Evolutionary conservation across 1,140 invertebrate genomes (phyloP).

Genomic region (Conus ventricosus): DNA sequence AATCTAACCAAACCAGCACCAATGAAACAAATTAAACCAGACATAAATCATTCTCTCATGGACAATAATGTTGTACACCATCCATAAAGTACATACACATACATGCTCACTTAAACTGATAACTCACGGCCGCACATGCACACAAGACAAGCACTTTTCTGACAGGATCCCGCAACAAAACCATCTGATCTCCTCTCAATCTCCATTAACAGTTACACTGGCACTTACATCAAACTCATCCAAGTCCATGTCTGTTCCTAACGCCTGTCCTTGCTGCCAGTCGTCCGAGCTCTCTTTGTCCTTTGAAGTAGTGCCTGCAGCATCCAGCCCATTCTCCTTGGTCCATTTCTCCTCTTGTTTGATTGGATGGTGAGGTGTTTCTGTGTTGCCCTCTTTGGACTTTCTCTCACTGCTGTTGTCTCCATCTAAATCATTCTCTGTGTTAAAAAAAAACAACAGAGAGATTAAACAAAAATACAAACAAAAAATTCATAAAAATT

Average conservation of each 20-base stretch:
- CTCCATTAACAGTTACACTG: too few species aligned
- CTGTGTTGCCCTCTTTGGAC: not conserved
- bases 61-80: too few species aligned
- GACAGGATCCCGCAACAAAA: slow-evolving; percentile 3
- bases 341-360: not conserved
- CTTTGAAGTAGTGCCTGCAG: not conserved
- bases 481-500: too few species aligned
- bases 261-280: not conserved
- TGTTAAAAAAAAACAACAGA: not conserved
- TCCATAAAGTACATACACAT: too few species aligned
- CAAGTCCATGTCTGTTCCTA: slow-evolving; percentile 53
- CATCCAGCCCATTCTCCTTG: not conserved
- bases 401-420: not conserved
- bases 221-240: slow-evolving; percentile 53
- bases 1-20: too few species aligned
- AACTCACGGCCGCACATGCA: too few species aligned
- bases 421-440: not conserved
- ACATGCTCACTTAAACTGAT: too few species aligned
- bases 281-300: not conserved
- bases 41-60: too few species aligned
- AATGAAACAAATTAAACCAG: too few species aligned
- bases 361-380: not conserved
- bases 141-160: not conserved
- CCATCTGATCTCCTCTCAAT: not conserved
- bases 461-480: too few species aligned